A percentile compares a stretch with the other conserved stretches of the same genome.
These are phyloP conservation scores for Diplodus puntazzo DNA, from an alignment of 2,797 vertebrate species.

Conservation along the genomic window DNA sequence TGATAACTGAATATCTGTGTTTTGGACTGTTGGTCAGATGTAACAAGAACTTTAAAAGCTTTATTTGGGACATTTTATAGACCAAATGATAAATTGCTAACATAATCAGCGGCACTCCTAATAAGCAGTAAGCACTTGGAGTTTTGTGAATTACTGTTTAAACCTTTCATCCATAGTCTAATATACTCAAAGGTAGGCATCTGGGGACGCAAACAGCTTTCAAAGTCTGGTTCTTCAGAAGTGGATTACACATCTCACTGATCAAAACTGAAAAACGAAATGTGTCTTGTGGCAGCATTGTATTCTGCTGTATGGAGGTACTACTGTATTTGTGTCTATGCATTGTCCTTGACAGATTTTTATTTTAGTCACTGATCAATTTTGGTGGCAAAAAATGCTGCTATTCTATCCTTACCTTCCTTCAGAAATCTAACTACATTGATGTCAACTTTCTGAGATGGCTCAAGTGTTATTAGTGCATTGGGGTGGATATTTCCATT, in stretches of 20 bases:
- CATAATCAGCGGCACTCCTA: too few species aligned
- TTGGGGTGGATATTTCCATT: neutral
- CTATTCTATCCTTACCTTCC: too few species aligned
- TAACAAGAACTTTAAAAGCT: too few species aligned
- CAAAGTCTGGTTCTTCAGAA: too few species aligned
- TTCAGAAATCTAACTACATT: neutral
- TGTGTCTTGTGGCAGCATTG: neutral
- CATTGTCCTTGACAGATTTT: neutral
- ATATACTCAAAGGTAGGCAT: neutral
- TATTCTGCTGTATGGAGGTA: neutral
- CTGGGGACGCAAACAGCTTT: neutral
- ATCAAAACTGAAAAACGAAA: neutral
- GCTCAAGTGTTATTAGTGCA: neutral
- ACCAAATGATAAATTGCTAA: too few species aligned
- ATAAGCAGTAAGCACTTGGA: too few species aligned
- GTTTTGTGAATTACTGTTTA: too few species aligned
- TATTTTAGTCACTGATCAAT: neutral
- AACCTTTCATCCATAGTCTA: too few species aligned
- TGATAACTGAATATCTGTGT: neutral
- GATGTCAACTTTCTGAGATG: neutral
- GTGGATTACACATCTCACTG: too few species aligned
- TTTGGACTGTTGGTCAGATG: neutral
- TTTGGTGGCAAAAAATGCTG: neutral
- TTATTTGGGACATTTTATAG: neutral
- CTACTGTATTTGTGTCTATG: neutral